Conservation (phyloP, 2,888 invertebrate species). For the Cerceris rybyensis region DNA sequence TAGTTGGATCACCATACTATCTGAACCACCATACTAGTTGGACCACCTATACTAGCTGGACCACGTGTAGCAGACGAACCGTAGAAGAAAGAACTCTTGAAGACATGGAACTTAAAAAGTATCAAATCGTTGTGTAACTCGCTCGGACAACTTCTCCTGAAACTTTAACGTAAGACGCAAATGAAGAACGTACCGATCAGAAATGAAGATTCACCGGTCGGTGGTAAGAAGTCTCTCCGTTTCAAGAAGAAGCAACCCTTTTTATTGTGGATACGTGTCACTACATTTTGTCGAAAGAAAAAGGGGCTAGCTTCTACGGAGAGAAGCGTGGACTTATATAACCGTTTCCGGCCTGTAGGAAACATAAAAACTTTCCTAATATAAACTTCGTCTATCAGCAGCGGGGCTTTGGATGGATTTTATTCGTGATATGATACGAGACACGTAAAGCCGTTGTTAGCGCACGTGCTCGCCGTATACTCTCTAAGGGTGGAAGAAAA, state of each 20-base stretch:
- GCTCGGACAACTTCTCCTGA: too few relatives aligned
- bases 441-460: conserved; percentile 46
- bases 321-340: conserved; percentile 53
- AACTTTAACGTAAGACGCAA: too few relatives aligned
- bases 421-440: conserved; percentile 64
- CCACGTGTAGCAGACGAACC: too few relatives aligned
- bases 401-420: conserved; percentile 64
- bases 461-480: conserved; percentile 27
- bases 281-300: conserved; percentile 25
- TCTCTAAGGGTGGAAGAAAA: conserved; percentile 13
- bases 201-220: too few relatives aligned
- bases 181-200: not conserved
- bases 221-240: too few relatives aligned
- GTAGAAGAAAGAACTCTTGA: too few relatives aligned
- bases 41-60: too few relatives aligned
- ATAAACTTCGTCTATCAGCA: conserved; percentile 73
- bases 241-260: conserved; percentile 1
- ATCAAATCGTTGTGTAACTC: too few relatives aligned
- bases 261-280: conserved; percentile 12
- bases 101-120: too few relatives aligned
- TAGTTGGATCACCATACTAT: too few relatives aligned
- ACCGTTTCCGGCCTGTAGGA: conserved; percentile 63
- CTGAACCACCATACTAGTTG: too few relatives aligned
- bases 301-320: conserved; percentile 8
- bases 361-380: conserved; percentile 77